Base-by-base conservation (phyloP, 2,113 vertebrate species). In the Procapra przewalskii region DNA sequence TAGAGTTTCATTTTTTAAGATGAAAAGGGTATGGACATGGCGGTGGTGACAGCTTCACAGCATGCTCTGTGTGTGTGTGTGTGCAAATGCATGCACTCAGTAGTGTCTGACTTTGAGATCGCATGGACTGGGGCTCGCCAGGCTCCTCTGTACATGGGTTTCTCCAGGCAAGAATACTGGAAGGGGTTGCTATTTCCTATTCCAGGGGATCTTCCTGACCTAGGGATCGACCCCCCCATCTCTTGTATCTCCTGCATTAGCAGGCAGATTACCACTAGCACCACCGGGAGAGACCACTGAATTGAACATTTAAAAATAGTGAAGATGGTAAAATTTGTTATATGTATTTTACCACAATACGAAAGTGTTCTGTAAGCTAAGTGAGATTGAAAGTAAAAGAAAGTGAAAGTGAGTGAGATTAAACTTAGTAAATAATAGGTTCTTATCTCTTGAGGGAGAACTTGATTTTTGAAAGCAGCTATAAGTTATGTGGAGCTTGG, bases 391-490 rank as follows among this genome's bases (percentile, higher is more conserved):
- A 71, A 67, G 62, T 67, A 19, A 67, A 67, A 67, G 62, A 67
- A 67, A 71, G 67, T 40, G 21, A 40, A 40, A 71, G 19, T 40
- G n/a, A 90, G 31, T 91, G 62, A 83, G 29, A 67, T 71, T 91
- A 36, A 40, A 29, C 90, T 62, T 91, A 52, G 36, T 92, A 80
- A 54, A 5, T 91, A 83, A 62, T 8, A 86, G 45, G 27, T 83
- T 89, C 54, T 85, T 94, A 40, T 82, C 50, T 62, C 85, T 92
- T 59, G 54, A 96, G 45, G 33, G n/a, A 57, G 57, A 96, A 86
- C 75, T 86, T 89, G n/a, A 82, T 75, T 60, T 96, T 97, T 77
- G n/a, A 94, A 86, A 54, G 43, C 3, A 94, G 23, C 8, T 92
- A 2, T 64, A 90, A 87, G 75, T 94, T 96, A 82, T 79, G 92